phyloP scores from a whole-genome alignment of 2,797 vertebrate genomes.

The Xenentodon cancila region DNA sequence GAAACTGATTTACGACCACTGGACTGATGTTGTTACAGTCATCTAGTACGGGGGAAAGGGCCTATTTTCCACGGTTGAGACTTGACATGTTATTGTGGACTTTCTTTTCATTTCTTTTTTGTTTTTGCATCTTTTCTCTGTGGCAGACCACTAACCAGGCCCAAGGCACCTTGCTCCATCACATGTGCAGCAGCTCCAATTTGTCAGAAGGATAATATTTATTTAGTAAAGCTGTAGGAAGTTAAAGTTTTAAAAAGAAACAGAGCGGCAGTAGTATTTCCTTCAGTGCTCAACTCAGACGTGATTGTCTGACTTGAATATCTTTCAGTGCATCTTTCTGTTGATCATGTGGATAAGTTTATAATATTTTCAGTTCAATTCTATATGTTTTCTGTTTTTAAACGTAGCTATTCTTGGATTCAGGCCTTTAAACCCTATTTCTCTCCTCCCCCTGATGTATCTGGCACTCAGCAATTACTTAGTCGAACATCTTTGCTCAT shows the following conservation, averaged over 20 bases:
- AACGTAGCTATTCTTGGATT: no score
- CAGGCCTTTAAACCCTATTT: no score
- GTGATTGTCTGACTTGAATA: no score
- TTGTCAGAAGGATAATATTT: slow-evolving; percentile 75
- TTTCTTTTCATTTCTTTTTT: slow-evolving; percentile 55
- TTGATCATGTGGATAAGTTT: no score
- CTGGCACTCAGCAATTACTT: no score
- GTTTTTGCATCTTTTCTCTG: slow-evolving; percentile 51
- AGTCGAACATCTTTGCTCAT: background rate
- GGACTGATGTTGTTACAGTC: slow-evolving; percentile 68
- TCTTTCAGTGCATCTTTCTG: no score
- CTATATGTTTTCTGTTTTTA: no score
- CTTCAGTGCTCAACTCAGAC: no score
- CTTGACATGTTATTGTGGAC: slow-evolving; percentile 73
- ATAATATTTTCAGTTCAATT: no score
- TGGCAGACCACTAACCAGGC: slow-evolving; percentile 57
- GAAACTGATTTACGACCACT: slow-evolving; percentile 66
- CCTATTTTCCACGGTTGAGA: slow-evolving; percentile 70
- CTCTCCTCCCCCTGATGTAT: no score
- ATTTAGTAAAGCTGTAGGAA: slow-evolving; percentile 48
- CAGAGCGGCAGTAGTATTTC: no score
- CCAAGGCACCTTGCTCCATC: slow-evolving; percentile 43
- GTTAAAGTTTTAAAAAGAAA: slow-evolving; percentile 15
- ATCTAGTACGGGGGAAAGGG: slow-evolving; percentile 57
- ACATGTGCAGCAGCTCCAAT: slow-evolving; percentile 39